A percentile compares a stretch with the other conserved stretches of the same genome.
These are phyloP conservation scores for Thereva unica DNA, from an alignment of 2,888 invertebrate species.

Conservation along the genomic window DNA sequence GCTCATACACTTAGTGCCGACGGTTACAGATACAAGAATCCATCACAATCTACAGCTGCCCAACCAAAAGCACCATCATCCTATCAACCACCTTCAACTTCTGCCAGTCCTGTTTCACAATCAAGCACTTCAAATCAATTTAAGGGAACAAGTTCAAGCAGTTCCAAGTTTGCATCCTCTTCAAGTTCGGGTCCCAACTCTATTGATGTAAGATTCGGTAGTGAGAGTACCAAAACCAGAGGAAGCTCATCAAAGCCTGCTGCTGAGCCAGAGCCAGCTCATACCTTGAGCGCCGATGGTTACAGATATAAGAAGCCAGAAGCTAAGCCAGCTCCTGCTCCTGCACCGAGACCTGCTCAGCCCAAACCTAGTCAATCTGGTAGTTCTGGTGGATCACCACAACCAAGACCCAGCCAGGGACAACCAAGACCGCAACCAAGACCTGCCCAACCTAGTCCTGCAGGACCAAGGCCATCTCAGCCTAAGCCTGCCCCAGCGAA, in stretches of 20 bases:
- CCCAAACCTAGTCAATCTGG: too few relatives aligned
- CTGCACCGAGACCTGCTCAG: too few relatives aligned
- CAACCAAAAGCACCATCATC: constrained; percentile 3
- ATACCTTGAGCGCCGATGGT: constrained; percentile 11
- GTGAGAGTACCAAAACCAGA: background rate
- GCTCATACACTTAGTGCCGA: constrained; percentile 17
- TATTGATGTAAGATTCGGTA: too few relatives aligned
- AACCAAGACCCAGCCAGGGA: background rate
- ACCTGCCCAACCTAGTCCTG: background rate
- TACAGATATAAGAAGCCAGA: constrained; percentile 8
- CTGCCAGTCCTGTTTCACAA: constrained; percentile 4
- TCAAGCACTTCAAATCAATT: background rate
- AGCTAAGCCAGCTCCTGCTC: background rate
- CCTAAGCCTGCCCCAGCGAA: background rate
- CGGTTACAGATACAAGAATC: constrained; percentile 27
- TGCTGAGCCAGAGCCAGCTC: constrained; percentile 9
- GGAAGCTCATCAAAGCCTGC: constrained; percentile 1
- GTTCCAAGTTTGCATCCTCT: background rate
- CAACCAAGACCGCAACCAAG: background rate
- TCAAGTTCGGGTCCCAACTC: too few relatives aligned
- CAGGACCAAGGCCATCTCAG: background rate
- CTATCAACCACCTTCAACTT: constrained; percentile 9
- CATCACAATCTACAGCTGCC: background rate
- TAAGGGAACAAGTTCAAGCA: background rate
- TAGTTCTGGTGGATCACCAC: too few relatives aligned